Conservation (phyloP, 2,113 vertebrate species). For the Melanostigma gelatinosum region DNA sequence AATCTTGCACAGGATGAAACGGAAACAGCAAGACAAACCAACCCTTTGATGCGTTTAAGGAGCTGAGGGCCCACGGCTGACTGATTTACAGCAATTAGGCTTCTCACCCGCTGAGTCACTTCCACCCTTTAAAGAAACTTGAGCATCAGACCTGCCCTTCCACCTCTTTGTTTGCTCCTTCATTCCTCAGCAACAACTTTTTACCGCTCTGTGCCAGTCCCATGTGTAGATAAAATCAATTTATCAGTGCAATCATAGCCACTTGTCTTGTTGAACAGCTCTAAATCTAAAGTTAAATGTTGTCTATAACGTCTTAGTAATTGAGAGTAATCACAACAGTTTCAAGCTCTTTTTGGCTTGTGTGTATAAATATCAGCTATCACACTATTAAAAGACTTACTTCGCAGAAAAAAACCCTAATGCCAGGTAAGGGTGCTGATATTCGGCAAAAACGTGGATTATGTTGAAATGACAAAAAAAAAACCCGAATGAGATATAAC, state of each 20-base stretch:
- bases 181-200: not conserved
- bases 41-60: slow-evolving; percentile 36
- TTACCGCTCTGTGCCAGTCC: not conserved
- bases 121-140: slow-evolving; percentile 40
- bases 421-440: not conserved
- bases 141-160: slow-evolving; percentile 10
- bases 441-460: not conserved
- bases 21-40: slow-evolving; percentile 40
- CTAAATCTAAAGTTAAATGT: not conserved
- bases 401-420: not conserved
- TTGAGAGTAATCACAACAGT: not conserved
- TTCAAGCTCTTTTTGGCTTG: not conserved
- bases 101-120: slow-evolving; percentile 34
- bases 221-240: not conserved
- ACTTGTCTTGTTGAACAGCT: not conserved
- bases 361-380: not conserved
- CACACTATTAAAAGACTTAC: not conserved
- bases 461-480: not conserved
- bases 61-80: slow-evolving; percentile 10
- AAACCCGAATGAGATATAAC: not conserved
- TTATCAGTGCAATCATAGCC: not conserved
- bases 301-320: not conserved
- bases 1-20: slow-evolving; percentile 34
- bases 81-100: slow-evolving; percentile 19
- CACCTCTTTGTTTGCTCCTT: slow-evolving; percentile 23